Base-by-base conservation (phyloP, 1,140 invertebrate species). In the Achroia grisella region DNA sequence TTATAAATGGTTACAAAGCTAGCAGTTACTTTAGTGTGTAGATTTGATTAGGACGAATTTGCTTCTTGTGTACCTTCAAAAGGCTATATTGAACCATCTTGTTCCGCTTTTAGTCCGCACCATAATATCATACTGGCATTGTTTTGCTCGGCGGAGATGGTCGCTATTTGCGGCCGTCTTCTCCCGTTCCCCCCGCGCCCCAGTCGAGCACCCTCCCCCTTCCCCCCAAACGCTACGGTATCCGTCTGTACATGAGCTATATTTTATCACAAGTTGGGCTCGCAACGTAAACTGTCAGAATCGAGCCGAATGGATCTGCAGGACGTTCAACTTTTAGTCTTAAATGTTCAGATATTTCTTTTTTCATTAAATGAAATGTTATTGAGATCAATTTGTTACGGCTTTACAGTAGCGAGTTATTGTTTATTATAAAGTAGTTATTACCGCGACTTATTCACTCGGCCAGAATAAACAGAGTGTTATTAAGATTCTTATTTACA, bases 201-300 rank as follows among this genome's bases (percentile, higher is more conserved):
- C 35, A 8, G 33, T 35, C 27, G 41, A 50, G 41, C 45, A 29
- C 37, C 45, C 51, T 36, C 45, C 53, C 47, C 46, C 27, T 48
- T 44, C 29, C 42, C 42, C 52, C 48, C 52, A 55, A 54, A 17
- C 58, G 39, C 60, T 48, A 54, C 63, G 64, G 64, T 70, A 56
- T 63, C 58, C 67, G 75, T 72, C 74, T 77, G 76, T 71, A 66
- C 71, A 70, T 66, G 72, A 72, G 74, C 75, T 75, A 83, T 83
- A 80, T 80, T 80, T 83, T 77, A 83, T 78, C 72, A 75, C 68
- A 62, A 70, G 61, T 71, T 67, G 67, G 70, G 71, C 63, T 69
- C 63, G 70, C 66, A 61, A 64, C 68, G 73, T 77, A 82, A 80
- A 82, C 79, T 83, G 76, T 78, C 79, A 83, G 76, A 71, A 82